Base-by-base conservation (phyloP, 2,113 vertebrate species). In the Perca fluviatilis region DNA sequence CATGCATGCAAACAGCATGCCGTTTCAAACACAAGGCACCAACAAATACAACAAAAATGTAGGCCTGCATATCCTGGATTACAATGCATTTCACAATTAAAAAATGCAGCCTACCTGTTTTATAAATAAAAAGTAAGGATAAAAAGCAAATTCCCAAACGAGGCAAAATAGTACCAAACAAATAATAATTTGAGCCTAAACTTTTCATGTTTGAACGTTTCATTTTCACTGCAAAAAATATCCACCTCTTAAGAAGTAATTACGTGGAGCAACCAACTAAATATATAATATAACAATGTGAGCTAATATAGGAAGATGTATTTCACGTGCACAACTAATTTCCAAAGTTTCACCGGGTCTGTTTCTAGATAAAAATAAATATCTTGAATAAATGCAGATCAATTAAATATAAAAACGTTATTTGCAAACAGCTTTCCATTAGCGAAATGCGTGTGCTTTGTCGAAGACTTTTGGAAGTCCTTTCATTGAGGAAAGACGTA, bases 1-100 rank as follows among this genome's bases (percentile, higher is more conserved):
- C 15, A 47, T 27, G 27, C 27, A 27, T 27, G 27, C 61, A 46
- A 63, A 64, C 64, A 83, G 21, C 84, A 87, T 86, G 77, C 56
- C 74, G 46, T 27, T 46, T 74, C 66, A 30, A 54, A 33, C 58
- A 72, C 36, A 76, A 69, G 65, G 50, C 30, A 71, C 19, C 67
- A 76, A 30, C 75, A 63, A 50, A 77, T 7, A 49, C 80, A 56
- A 62, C 40, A 79, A 68, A 77, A 47, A 64, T 64, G 4, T 0
- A 64, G 40, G 25, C 16, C 21, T 18, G 6, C 7, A 19, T 2
- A 50, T 12, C 2, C 57, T 27, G 2, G 19, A 57, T 49, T 74
- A 67, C 0, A 50, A 25, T 43, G 11, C 64, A 53, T 57, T 85
- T 65, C 47, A 60, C 10, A 16, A 15, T 58, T 67, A 1, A 15